phyloP scores from a whole-genome alignment of 2,797 vertebrate genomes.

The Sandelia bainsii region DNA sequence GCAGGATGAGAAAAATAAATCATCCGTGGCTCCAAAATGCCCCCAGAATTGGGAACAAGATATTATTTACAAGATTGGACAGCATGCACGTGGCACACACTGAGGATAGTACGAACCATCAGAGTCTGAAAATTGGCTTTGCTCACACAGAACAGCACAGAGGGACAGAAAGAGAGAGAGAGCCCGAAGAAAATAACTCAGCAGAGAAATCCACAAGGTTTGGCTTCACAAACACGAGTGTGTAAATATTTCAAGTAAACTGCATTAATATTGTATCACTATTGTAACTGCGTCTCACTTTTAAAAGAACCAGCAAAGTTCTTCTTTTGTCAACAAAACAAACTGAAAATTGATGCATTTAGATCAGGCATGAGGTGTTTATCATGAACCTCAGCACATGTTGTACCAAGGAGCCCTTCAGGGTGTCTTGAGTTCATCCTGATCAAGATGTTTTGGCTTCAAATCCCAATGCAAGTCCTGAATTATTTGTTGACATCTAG shows the following conservation, averaged over 20 bases:
- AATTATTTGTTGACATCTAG: no score
- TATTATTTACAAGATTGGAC: constrained; percentile 17
- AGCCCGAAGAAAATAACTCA: neutral
- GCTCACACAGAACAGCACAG: neutral
- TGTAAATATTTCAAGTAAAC: constrained; percentile 1
- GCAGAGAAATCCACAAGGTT: neutral
- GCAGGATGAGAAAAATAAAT: constrained; percentile 41
- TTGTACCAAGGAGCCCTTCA: no score
- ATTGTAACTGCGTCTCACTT: neutral
- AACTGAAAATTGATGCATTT: neutral
- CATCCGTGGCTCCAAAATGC: neutral
- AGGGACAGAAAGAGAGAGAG: neutral
- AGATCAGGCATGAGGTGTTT: neutral
- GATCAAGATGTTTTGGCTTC: no score
- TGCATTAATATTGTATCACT: constrained; percentile 14
- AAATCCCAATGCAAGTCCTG: no score
- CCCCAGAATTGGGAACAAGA: constrained; percentile 15
- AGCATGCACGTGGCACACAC: neutral
- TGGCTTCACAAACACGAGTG: neutral
- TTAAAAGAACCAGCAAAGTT: neutral
- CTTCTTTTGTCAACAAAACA: neutral
- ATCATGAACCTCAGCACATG: no score
- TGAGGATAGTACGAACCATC: neutral
- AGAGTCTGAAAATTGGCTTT: constrained; percentile 4
- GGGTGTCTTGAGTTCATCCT: no score